Evolutionary conservation across 2,113 vertebrate genomes (phyloP).

Genomic region (human (Homo sapiens)): DNA sequence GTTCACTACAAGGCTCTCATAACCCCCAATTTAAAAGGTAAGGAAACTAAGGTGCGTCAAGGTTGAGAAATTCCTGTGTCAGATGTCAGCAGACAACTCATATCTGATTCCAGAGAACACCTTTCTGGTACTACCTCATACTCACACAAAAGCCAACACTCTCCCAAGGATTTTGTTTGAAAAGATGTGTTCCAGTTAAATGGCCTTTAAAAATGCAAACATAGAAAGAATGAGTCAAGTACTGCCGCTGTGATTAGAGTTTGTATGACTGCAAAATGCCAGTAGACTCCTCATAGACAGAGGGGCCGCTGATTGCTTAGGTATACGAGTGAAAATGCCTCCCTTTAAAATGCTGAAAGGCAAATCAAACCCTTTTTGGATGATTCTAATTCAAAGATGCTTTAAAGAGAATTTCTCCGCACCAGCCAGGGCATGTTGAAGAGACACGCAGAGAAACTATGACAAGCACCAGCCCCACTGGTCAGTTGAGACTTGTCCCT

Average conservation of each 20-base stretch:
- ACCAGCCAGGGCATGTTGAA: not conserved
- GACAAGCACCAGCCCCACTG: not conserved
- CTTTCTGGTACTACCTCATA: not conserved
- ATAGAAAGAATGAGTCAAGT: not conserved
- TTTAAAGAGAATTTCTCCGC: not conserved
- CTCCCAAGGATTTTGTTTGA: not conserved
- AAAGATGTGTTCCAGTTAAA: not conserved
- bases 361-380: not conserved
- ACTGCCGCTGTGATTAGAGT: rapidly evolving
- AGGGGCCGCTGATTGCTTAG: not conserved
- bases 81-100: rapidly evolving
- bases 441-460: not conserved
- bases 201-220: not conserved
- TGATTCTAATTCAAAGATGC: not conserved
- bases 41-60: not conserved
- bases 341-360: not conserved
- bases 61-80: rapidly evolving
- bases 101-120: not conserved
- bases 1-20: not conserved
- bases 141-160: not conserved
- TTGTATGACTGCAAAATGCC: not conserved
- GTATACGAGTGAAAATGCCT: not conserved
- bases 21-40: not conserved
- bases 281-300: not conserved
- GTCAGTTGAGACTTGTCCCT: not conserved